phyloP scores from a whole-genome alignment of 1,140 invertebrate species.

The Sminthurides bifidus region DNA sequence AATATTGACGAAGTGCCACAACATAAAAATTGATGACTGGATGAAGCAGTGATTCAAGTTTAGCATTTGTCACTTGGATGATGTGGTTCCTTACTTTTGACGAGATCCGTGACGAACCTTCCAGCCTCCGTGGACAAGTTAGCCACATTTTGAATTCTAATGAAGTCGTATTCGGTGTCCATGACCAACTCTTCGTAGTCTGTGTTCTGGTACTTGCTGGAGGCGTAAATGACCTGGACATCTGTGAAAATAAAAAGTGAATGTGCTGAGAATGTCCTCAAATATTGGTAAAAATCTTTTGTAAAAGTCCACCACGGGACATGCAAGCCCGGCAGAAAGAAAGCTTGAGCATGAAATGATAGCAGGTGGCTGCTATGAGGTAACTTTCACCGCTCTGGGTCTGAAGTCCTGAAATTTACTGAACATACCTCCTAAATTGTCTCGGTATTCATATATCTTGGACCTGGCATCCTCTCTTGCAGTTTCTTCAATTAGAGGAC shows the following conservation, averaged over 20 bases:
- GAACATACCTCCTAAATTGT: slow-evolving; percentile 18
- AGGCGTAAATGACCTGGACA: slow-evolving; percentile 19
- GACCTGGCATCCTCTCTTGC: slow-evolving; percentile 10
- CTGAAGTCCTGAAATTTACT: neutral
- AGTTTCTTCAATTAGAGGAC: slow-evolving; percentile 10
- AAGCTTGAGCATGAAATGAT: neutral
- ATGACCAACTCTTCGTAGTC: slow-evolving; percentile 8
- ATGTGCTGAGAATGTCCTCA: slow-evolving; percentile 19
- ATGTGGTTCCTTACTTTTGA: slow-evolving; percentile 14
- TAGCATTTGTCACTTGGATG: neutral
- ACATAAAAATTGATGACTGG: neutral
- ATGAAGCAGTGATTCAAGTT: neutral
- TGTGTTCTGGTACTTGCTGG: slow-evolving; percentile 11
- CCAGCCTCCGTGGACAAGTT: slow-evolving; percentile 14
- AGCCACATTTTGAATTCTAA: slow-evolving; percentile 11
- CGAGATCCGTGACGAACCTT: slow-evolving; percentile 8
- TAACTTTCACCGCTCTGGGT: neutral
- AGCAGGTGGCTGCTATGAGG: neutral
- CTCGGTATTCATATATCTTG: neutral
- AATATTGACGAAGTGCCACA: neutral
- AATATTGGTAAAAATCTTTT: neutral
- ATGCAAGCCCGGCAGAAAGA: neutral
- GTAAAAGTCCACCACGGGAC: neutral
- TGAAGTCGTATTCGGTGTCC: slow-evolving; percentile 5
- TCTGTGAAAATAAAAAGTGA: slow-evolving; percentile 18